Base-by-base conservation (phyloP, 2,888 invertebrate genomes). In the Sarcophaga rosellei region DNA sequence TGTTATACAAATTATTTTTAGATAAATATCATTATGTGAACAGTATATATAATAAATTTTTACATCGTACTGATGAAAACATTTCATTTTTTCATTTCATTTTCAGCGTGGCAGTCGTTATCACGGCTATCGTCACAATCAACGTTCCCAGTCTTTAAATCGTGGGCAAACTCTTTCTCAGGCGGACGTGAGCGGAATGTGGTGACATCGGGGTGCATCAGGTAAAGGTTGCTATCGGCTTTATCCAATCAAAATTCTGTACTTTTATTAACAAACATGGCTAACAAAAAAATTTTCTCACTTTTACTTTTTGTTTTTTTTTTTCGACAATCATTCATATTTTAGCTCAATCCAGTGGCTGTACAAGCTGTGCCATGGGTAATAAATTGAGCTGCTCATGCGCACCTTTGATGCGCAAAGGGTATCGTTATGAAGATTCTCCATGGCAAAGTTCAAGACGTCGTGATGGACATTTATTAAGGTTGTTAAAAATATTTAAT, bases 381-480 rank as follows among this genome's bases (percentile, higher is more conserved):
- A 99, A 99, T 95, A 99, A 99, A 95, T 95, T 99, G 93, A 98
- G 97, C 94, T 98, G 98, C 95, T 98, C 98, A 92, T 99, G 99
- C 95, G 98, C 98, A 92, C 98, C 99, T 92, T 95, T 99, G 93
- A 96, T 98, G 94, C 96, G 98, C 95, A 98, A 98, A 95, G 97
- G 86, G 70, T 98, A 98, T 95, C 96, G 98, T 93, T 98, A 98
- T 94, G 98, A 97, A 94, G 98, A 98, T 94, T 97, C 98, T 93
- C 98, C 98, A 93, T 98, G 98, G 97, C 97, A 98, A 94, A 96
- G 97, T 92, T 96, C 96, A 88, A 95, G 97, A 90, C 95, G 97
- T 90, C 95, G 97, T 90, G 97, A 97, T 93, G 97, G 97, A 91
- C 97, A 97, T 94, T 95, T 98, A 92, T 95, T 98, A 94, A 97